Conservation (phyloP, 2,797 vertebrate genomes). For the Varecia variegata region DNA sequence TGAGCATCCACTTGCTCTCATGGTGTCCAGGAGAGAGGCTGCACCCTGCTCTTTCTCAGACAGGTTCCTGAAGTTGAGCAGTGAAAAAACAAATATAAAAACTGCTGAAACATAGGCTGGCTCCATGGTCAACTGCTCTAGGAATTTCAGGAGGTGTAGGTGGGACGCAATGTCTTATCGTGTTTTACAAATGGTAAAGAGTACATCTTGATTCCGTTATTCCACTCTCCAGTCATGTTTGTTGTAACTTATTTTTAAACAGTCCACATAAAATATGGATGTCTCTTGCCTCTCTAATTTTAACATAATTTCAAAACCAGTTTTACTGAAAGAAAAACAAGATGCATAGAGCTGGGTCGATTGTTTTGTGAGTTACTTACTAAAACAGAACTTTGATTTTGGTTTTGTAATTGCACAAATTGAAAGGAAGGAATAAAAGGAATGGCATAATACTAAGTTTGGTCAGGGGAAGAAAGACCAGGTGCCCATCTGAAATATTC, state of each 20-base stretch:
- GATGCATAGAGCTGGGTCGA: neutral
- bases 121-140: neutral
- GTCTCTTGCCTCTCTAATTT: neutral
- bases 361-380: neutral
- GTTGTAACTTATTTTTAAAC: neutral
- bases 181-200: neutral
- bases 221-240: neutral
- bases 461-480: neutral
- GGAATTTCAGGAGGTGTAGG: neutral
- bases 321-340: neutral
- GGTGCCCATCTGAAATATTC: neutral
- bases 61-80: neutral
- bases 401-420: neutral
- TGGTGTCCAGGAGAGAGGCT: neutral
- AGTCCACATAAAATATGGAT: neutral
- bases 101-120: neutral
- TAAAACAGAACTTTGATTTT: neutral
- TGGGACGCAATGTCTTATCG: too few species aligned
- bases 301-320: neutral
- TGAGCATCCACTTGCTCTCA: neutral
- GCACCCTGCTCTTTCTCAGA: neutral
- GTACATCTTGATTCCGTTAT: neutral
- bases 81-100: neutral
- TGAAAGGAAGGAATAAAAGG: neutral
- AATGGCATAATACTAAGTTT: neutral